Conservation (phyloP, 2,888 invertebrate genomes). For the Apeira syringaria region DNA sequence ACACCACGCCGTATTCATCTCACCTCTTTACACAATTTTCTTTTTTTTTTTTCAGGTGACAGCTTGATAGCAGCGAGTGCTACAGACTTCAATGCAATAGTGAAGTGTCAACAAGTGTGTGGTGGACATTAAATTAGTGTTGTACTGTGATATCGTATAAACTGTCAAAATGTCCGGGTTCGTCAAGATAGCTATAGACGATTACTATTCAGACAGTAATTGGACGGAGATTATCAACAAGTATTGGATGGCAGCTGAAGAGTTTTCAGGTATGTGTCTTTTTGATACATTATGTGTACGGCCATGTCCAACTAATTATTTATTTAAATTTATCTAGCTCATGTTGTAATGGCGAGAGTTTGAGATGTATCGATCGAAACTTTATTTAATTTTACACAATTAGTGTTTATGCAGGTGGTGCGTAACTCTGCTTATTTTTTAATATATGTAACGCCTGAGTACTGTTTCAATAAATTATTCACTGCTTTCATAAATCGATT, state of each 20-base stretch:
- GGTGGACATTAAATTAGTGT: constrained; percentile 39
- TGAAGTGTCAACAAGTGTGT: constrained; percentile 55
- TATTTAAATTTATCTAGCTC: too few relatives aligned
- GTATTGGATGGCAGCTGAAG: constrained; percentile 88
- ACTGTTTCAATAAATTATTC: too few relatives aligned
- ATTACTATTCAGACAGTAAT: constrained; percentile 85
- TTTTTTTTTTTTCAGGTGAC: constrained; percentile 67
- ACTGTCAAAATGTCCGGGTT: constrained; percentile 83
- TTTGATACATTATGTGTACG: too few relatives aligned
- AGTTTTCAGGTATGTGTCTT: constrained; percentile 91
- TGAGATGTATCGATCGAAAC: too few relatives aligned
- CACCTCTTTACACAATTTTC: too few relatives aligned
- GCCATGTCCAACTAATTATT: constrained; percentile 34
- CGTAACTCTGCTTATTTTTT: too few relatives aligned
- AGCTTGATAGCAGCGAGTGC: constrained; percentile 63
- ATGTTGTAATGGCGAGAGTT: too few relatives aligned
- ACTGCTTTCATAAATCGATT: too few relatives aligned
- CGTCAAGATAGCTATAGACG: constrained; percentile 86
- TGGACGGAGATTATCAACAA: constrained; percentile 86
- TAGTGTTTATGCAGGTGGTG: too few relatives aligned
- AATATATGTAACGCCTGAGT: too few relatives aligned
- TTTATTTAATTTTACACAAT: too few relatives aligned
- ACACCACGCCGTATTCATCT: too few relatives aligned
- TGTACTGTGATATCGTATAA: constrained; percentile 19
- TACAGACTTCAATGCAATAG: constrained; percentile 21